phyloP scores from a whole-genome alignment of 2,797 vertebrate species.

The Merluccius polli region DNA sequence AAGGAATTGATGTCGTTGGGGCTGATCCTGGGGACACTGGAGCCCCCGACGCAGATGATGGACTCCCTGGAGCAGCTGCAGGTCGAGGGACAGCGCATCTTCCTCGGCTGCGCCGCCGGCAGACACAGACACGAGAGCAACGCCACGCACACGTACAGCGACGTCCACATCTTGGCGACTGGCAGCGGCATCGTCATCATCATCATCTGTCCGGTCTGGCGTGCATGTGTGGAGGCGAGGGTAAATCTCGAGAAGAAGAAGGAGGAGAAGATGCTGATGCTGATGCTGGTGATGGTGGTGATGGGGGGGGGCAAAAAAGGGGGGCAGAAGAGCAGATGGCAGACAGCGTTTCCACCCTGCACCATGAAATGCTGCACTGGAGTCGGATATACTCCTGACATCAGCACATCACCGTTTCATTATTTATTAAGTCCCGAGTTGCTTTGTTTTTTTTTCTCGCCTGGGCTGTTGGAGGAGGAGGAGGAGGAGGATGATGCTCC shows the following conservation, averaged over 20 bases:
- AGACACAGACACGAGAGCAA: slow-evolving; percentile 67
- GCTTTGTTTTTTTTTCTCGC: too few relatives aligned
- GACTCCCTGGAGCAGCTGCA: slow-evolving; percentile 96
- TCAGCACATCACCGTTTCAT: slow-evolving; percentile 84
- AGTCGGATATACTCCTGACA: slow-evolving; percentile 74
- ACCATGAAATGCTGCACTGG: slow-evolving; percentile 79
- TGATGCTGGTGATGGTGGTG: too few relatives aligned
- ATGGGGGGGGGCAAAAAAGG: too few relatives aligned
- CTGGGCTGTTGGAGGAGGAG: too few relatives aligned
- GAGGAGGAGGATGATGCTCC: too few relatives aligned
- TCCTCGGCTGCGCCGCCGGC: slow-evolving; percentile 70
- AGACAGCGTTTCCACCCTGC: slow-evolving; percentile 69
- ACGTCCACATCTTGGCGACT: slow-evolving; percentile 61
- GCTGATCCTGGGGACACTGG: slow-evolving; percentile 76
- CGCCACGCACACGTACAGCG: slow-evolving; percentile 57
- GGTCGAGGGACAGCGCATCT: slow-evolving; percentile 80
- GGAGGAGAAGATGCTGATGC: neutral
- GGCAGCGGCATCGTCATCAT: slow-evolving; percentile 16
- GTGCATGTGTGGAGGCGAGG: slow-evolving; percentile 58
- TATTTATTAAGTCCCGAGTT: slow-evolving; percentile 69
- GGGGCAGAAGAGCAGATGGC: slow-evolving; percentile 24
- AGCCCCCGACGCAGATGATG: slow-evolving; percentile 90
- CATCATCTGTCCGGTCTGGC: slow-evolving; percentile 64
- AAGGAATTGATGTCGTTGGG: slow-evolving; percentile 88
- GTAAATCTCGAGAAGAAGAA: slow-evolving; percentile 37